phyloP scores from a whole-genome alignment of 2,888 invertebrate genomes.

The Acanthoscelides obtectus region DNA sequence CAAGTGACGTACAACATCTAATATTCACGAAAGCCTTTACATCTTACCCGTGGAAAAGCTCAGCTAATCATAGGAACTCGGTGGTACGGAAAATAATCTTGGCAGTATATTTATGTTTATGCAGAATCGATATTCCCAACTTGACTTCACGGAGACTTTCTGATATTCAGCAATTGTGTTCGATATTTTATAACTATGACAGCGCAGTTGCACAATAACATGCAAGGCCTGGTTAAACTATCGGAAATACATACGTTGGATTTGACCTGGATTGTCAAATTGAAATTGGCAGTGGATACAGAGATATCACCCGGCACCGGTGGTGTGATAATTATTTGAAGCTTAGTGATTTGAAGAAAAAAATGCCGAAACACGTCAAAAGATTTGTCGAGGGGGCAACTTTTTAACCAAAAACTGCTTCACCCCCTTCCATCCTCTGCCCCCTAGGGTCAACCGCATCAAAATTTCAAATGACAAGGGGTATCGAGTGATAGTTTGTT shows the following conservation, averaged over 20 bases:
- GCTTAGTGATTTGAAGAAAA: no score
- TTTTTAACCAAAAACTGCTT: no score
- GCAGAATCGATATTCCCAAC: background rate
- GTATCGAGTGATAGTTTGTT: no score
- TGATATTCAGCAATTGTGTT: background rate
- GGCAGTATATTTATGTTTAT: background rate
- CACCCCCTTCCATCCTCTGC: no score
- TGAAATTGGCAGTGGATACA: background rate
- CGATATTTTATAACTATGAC: background rate
- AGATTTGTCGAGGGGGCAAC: no score
- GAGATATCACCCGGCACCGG: no score
- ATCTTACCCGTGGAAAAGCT: background rate
- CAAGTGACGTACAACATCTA: background rate
- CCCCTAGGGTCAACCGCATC: no score
- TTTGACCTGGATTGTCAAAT: conserved; percentile 4
- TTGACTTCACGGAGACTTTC: background rate
- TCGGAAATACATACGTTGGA: conserved; percentile 2
- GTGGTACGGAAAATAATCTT: background rate
- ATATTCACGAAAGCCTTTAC: background rate
- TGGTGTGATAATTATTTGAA: no score
- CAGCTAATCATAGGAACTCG: background rate
- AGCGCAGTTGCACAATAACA: conserved; percentile 2
- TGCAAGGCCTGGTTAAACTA: conserved; percentile 3
- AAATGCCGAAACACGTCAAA: no score
- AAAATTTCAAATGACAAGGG: no score